Evolutionary conservation across 2,113 vertebrate genomes (phyloP).

Genomic region (Dicerorhinus sumatrensis): DNA sequence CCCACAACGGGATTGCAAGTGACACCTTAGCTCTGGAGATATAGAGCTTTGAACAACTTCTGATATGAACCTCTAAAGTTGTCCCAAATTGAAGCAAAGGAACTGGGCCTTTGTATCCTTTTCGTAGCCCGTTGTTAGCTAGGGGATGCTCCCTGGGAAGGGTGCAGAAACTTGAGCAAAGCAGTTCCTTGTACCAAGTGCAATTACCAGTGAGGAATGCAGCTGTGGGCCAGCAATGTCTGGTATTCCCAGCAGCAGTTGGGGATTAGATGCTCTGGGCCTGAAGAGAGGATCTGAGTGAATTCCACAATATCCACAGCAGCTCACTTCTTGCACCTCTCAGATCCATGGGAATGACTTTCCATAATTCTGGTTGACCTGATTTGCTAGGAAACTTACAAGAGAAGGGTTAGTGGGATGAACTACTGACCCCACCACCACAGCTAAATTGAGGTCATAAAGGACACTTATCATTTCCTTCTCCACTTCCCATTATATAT

Average conservation of each 20-base stretch:
- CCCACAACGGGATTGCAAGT: not conserved
- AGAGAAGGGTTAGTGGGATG: not conserved
- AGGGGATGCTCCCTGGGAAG: not conserved
- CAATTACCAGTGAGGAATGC: not conserved
- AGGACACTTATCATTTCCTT: not conserved
- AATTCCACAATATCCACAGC: not conserved
- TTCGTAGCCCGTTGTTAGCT: not conserved
- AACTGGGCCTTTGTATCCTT: not conserved
- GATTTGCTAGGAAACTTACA: not conserved
- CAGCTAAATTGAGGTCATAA: not conserved
- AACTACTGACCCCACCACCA: not conserved
- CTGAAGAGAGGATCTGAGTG: not conserved
- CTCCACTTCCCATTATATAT: not conserved
- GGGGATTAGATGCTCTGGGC: too few relatives aligned
- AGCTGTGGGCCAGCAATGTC: rapidly evolving
- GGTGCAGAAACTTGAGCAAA: not conserved
- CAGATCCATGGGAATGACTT: not conserved
- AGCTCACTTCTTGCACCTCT: not conserved
- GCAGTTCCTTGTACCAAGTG: not conserved
- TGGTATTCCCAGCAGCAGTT: not conserved
- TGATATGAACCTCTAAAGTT: not conserved
- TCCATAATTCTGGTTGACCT: not conserved
- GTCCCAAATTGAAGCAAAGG: not conserved
- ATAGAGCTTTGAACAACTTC: not conserved
- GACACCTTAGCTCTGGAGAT: not conserved